Base-by-base conservation (phyloP, 2,797 vertebrate genomes). In the Coregonus sp. region DNA sequence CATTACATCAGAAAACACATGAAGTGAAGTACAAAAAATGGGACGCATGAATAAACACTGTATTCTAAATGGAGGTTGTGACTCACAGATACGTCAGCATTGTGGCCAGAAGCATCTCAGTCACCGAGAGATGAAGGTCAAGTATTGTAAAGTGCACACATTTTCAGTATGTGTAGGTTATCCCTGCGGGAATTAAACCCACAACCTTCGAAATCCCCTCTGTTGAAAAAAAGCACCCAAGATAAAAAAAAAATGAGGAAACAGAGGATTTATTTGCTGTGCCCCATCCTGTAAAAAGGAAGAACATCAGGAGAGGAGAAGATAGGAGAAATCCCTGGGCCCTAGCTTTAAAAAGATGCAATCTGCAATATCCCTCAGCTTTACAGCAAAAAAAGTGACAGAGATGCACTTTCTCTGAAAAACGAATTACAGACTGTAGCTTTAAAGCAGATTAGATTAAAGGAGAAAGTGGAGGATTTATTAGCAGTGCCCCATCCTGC, bases 401-500 rank as follows among this genome's bases (percentile, higher is more conserved):
- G 40, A 2, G 9, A 47, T 47, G 40, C 9, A 12, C 9, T 47
- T 61, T 59, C 18, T 59, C n/a, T 63, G 25, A 63, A 25, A 63
- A 47, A 63, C 9, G 0, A 63, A 63, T 63, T 29, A 63, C 7
- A 63, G 20, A 29, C n/a, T 25, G 9, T 63, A 63, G 59, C 20
- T 63, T 63, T 63, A 63, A 63, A 25, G 20, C 25, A 25, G 2
- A 78, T 70, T 72, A 54, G 78, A 70, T n/a, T 54, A 71, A 6
- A 72, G 29, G 29, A 37, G 56, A 14, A n/a, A 63, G 18, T 12
- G 0, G 5, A 73, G 61, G 68, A 73, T 79, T 31, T 75, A 75
- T 84, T 80, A 81, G 75, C 74, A 71, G 66, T 37, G 74, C 74
- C 74, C 79, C 78, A 69, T 89, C 84, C 87, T 83, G 81, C 80